Evolutionary conservation across 2,797 vertebrate genomes (phyloP).

Genomic region (Poeciliopsis infans): DNA sequence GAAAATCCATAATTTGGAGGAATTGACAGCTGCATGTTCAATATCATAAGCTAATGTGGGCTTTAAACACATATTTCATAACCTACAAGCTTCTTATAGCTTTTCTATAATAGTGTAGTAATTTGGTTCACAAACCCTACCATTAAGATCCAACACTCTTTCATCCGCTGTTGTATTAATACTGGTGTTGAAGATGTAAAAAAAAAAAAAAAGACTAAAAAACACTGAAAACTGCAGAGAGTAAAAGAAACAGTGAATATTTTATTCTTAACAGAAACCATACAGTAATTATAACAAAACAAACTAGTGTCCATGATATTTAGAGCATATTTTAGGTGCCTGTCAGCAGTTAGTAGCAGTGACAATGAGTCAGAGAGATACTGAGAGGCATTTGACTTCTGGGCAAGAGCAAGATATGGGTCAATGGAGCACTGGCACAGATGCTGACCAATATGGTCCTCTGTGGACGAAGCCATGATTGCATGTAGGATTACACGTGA

Average conservation of each 20-base stretch:
- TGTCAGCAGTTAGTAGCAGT: conserved; percentile 54
- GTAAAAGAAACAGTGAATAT: neutral
- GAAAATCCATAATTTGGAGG: neutral
- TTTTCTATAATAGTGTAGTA: too few relatives aligned
- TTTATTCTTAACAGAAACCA: neutral
- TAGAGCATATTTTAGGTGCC: conserved; percentile 39
- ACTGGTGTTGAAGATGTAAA: neutral
- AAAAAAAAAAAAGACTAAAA: neutral
- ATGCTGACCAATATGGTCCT: conserved; percentile 56
- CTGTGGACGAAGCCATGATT: conserved; percentile 12
- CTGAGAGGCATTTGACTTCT: conserved; percentile 49
- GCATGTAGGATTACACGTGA: conserved; percentile 19
- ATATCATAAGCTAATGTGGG: neutral
- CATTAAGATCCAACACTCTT: neutral
- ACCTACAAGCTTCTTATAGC: neutral
- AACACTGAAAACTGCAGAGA: neutral
- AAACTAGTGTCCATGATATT: conserved; percentile 34
- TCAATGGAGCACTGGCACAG: conserved; percentile 70
- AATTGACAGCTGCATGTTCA: neutral
- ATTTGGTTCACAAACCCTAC: neutral
- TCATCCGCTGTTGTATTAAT: neutral
- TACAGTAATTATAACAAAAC: neutral
- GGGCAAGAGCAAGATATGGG: conserved; percentile 63
- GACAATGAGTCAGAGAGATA: conserved; percentile 47
- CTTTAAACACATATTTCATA: neutral